Evolutionary conservation across 2,888 invertebrate species (phyloP).

Genomic region (Cephus nigrinus): DNA sequence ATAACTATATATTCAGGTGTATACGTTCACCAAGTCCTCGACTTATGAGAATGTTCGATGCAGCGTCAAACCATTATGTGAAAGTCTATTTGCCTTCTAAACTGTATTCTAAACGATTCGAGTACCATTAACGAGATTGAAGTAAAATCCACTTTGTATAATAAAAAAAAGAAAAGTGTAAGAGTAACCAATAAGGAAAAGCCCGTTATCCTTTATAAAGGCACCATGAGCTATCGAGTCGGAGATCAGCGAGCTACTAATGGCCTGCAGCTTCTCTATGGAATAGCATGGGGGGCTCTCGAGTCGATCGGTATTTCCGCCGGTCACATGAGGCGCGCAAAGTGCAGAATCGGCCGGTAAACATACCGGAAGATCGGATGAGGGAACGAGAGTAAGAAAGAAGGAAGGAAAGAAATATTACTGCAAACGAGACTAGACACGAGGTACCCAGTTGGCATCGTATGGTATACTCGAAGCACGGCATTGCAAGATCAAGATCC

Average conservation of each 20-base stretch:
- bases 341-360: neutral
- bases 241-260: conserved; percentile 4
- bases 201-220: neutral
- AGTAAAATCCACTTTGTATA: neutral
- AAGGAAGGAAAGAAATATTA: neutral
- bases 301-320: conserved; percentile 3
- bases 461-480: conserved; percentile 18
- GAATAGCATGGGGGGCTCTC: neutral
- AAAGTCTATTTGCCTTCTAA: neutral
- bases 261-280: neutral
- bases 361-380: conserved; percentile 1
- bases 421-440: conserved; percentile 13
- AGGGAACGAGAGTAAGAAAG: neutral
- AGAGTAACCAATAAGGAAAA: neutral
- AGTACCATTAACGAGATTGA: neutral
- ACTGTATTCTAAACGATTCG: neutral
- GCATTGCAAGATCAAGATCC: conserved; percentile 39
- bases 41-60: neutral
- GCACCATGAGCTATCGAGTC: neutral
- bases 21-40: neutral
- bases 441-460: conserved; percentile 16
- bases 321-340: conserved; percentile 1
- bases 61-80: neutral
- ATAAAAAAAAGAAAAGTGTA: neutral
- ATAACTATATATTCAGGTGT: neutral